A percentile compares a stretch with the other conserved stretches of the same genome.
These are phyloP conservation scores for Andrena flavipes DNA, from an alignment of 2,888 invertebrate genomes.

Conservation along the genomic window DNA sequence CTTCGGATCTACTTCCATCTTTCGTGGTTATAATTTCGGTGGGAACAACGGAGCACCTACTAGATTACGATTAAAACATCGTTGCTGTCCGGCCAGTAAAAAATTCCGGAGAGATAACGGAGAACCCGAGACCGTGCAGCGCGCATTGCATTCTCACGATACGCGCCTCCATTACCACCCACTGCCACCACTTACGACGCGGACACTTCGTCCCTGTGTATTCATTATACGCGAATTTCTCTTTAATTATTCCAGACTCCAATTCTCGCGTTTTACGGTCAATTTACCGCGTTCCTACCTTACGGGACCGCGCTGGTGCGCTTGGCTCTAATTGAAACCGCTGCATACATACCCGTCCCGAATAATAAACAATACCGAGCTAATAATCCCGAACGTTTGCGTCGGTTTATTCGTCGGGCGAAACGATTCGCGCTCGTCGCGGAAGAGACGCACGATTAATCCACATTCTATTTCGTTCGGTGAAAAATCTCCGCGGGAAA, in stretches of 20 bases:
- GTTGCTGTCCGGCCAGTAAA: neutral
- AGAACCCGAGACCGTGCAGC: no score
- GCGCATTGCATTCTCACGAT: no score
- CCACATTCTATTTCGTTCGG: neutral
- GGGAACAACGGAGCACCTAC: no score
- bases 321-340: neutral
- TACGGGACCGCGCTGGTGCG: neutral
- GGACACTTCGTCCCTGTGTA: neutral
- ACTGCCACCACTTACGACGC: neutral
- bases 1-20: neutral
- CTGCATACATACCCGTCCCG: neutral
- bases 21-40: neutral
- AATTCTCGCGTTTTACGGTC: constrained; percentile 6
- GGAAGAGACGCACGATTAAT: neutral
- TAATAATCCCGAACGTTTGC: neutral
- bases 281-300: neutral
- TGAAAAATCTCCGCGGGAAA: neutral
- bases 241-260: neutral
- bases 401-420: neutral
- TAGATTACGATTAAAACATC: neutral
- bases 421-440: neutral
- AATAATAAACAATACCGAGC: neutral
- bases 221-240: neutral
- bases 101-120: no score
- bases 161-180: neutral